Evolutionary conservation across 2,797 vertebrate species (phyloP), one percentile per base, ranked within the genome.

Genomic region (Protonibea diacanthus): DNA sequence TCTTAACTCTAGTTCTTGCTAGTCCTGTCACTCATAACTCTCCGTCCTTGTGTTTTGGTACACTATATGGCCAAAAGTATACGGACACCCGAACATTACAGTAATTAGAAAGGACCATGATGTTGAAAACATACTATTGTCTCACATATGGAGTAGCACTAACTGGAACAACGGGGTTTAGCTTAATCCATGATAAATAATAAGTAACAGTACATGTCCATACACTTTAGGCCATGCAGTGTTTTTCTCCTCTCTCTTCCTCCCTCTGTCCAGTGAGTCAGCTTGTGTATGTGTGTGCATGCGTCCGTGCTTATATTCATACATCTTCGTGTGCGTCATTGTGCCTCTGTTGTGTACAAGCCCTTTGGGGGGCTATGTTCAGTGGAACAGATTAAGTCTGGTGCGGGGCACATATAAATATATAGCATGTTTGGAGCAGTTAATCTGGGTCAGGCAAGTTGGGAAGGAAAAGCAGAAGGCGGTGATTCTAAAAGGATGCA

Each of bases 351-450:
- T 60, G 53, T 68, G 45, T 58, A 61, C 56, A 29, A 74, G 70
- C 52, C 78, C 78, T 78, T 64, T 47, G 59, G 82, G 71, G 60
- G 6, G 14, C 71, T 61, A 57, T 82, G 60, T 73, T 82, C 80
- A 82, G 47, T 79, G 63, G 57, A 70, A 82, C 73, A 85, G 61
- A 84, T 80, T 72, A 63, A 62, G 72, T 81, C 74, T 88, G 72
- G 56, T 82, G 52, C 72, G 75, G 61, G 70, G 40, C 68, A 72
- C 38, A 70, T 58, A 33, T 47, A 70, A 76, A 82, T 63, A 62
- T 27, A 71, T 56, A 66, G 61, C 73, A 64, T 58, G 69, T 81
- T 76, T 74, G 65, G 38, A 80, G 64, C 29, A 42, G 27, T 69
- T 86, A 64, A 78, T 84, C 81, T 78, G 76, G 69, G 80, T 89